A percentile compares a stretch with the other conserved stretches of the same genome.
These are phyloP conservation scores for Cartodere bifasciata DNA, from an alignment of 2,888 invertebrate species.

Conservation along the genomic window DNA sequence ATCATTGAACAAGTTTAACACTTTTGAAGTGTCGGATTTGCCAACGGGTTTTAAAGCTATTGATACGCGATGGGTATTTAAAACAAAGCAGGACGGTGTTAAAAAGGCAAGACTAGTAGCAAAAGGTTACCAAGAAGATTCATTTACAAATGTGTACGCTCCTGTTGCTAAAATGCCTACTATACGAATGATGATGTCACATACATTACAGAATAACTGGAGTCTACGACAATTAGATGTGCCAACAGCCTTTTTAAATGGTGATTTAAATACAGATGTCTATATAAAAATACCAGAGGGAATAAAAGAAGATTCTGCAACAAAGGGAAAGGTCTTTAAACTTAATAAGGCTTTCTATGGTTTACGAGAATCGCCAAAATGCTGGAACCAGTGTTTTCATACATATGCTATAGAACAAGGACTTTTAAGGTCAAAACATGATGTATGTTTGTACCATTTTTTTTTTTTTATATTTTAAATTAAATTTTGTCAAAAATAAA, in stretches of 20 bases:
- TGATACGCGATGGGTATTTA: slow-evolving; percentile 16
- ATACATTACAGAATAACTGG: slow-evolving; percentile 9
- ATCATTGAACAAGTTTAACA: slow-evolving; percentile 11
- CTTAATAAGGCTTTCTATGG: slow-evolving; percentile 18
- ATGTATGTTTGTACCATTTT: slow-evolving; percentile 14
- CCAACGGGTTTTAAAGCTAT: slow-evolving; percentile 13
- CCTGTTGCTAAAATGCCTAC: slow-evolving; percentile 11
- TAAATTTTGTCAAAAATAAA: no score
- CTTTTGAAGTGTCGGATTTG: slow-evolving; percentile 10
- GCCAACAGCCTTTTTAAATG: slow-evolving; percentile 15
- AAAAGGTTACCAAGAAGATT: slow-evolving; percentile 9
- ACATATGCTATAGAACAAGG: slow-evolving; percentile 9
- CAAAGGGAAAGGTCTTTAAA: slow-evolving; percentile 11
- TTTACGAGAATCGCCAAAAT: slow-evolving; percentile 13
- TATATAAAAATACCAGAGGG: slow-evolving; percentile 15
- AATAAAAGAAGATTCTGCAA: no score
- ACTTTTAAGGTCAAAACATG: slow-evolving; percentile 13
- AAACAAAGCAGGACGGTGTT: slow-evolving; percentile 5
- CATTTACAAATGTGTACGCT: slow-evolving; percentile 8
- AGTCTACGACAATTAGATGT: slow-evolving; percentile 12
- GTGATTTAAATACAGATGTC: slow-evolving; percentile 11
- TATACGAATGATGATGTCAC: slow-evolving; percentile 8
- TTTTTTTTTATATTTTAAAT: no score
- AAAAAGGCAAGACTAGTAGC: slow-evolving; percentile 7
- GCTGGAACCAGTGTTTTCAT: slow-evolving; percentile 13